Evolutionary conservation across 2,113 vertebrate genomes (phyloP).

Genomic region (Podarcis muralis): DNA sequence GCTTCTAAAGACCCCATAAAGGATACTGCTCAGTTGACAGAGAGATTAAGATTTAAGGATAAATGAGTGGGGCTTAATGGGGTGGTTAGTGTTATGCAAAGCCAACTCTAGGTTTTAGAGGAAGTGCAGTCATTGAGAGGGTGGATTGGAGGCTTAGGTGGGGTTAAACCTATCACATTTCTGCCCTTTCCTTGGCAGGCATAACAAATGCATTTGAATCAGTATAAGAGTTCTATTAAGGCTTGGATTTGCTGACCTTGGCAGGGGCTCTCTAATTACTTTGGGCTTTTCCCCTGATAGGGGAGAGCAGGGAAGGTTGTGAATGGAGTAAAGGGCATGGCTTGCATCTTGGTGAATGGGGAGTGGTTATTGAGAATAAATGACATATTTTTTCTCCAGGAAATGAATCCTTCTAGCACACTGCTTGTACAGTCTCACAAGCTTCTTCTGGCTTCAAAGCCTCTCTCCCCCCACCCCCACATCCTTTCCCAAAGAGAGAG

Average conservation of each 20-base stretch:
- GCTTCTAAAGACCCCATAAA: background rate
- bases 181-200: background rate
- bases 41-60: background rate
- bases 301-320: background rate
- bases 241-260: background rate
- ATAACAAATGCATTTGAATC: background rate
- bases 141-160: background rate
- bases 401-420: background rate
- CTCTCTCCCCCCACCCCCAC: background rate
- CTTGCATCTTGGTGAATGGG: background rate
- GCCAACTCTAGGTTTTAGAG: background rate
- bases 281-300: background rate
- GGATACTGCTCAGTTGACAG: background rate
- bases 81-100: background rate
- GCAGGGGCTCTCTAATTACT: background rate
- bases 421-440: background rate
- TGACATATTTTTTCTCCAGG: fast-evolving
- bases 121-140: background rate
- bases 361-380: background rate
- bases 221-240: fast-evolving
- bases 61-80: background rate
- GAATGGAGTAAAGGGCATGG: background rate
- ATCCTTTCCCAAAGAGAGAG: background rate
- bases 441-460: background rate
- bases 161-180: background rate